Evolutionary conservation across 2,113 vertebrate genomes (phyloP).

Genomic region (Scophthalmus maximus): DNA sequence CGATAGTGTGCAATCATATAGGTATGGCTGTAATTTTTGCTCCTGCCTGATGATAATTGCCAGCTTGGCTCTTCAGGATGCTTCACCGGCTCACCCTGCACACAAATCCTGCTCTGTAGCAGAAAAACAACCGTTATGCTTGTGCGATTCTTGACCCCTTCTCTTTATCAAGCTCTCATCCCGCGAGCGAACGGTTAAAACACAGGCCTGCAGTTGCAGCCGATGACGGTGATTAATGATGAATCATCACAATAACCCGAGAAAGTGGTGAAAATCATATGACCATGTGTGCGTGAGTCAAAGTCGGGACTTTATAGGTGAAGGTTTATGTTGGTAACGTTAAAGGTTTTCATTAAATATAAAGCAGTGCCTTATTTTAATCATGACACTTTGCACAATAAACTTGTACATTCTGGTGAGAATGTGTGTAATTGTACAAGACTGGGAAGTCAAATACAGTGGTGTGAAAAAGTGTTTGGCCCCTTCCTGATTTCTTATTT

Average conservation of each 20-base stretch:
- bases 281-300: not conserved
- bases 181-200: not conserved
- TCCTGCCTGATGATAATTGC: conserved; percentile 78
- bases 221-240: conserved; percentile 32
- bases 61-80: conserved; percentile 57
- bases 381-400: no score
- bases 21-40: conserved; percentile 76
- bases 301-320: not conserved
- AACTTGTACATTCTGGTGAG: no score
- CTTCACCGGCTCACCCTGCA: conserved; percentile 44
- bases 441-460: no score
- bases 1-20: conserved; percentile 75
- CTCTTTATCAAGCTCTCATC: conserved; percentile 33
- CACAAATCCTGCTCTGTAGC: conserved; percentile 33
- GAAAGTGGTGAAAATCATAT: conserved; percentile 9
- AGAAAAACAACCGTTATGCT: conserved; percentile 22
- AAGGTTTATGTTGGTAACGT: no score
- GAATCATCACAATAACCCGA: not conserved
- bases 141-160: conserved; percentile 15
- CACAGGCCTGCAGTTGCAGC: not conserved
- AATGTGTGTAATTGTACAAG: no score
- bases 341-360: no score
- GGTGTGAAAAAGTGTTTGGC: no score
- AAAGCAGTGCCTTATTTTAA: no score
- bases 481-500: no score